Percentiles rank a stretch among this genome's conserved stretches.
Evolutionary conservation across 2,888 invertebrate genomes (phyloP).

Genomic region (Oxycera nigricornis): DNA sequence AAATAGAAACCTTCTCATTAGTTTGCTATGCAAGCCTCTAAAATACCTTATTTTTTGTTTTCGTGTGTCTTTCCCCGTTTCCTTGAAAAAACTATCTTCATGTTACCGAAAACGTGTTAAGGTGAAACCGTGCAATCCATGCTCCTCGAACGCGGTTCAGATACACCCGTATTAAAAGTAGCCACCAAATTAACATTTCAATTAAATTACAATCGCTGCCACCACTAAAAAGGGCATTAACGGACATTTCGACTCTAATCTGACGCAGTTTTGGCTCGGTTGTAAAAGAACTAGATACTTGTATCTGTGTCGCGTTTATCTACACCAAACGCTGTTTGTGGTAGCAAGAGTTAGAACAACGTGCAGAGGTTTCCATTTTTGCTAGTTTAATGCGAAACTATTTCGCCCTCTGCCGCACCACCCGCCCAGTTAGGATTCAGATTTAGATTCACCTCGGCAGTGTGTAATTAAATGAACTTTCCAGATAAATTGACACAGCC

Average conservation of each 20-base stretch:
- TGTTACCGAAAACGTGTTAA: neutral
- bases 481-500: slow-evolving; percentile 21
- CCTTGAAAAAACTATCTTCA: too few relatives aligned
- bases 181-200: slow-evolving; percentile 4
- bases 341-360: too few relatives aligned
- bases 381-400: too few relatives aligned
- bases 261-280: neutral
- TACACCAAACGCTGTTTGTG: too few relatives aligned
- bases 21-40: too few relatives aligned
- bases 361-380: too few relatives aligned
- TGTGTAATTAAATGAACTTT: slow-evolving; percentile 20
- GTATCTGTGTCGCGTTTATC: too few relatives aligned
- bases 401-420: too few relatives aligned
- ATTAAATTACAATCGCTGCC: slow-evolving; percentile 2
- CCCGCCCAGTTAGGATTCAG: too few relatives aligned
- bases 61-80: too few relatives aligned
- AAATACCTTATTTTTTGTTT: too few relatives aligned
- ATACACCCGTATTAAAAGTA: neutral
- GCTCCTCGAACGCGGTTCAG: neutral
- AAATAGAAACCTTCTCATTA: too few relatives aligned
- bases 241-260: neutral
- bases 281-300: neutral
- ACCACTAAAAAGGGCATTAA: neutral
- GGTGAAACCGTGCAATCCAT: neutral
- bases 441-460: neutral